These are phyloP conservation scores for Tipula lateralis DNA, from an alignment of 2,888 invertebrate species.

Conservation along the genomic window DNA sequence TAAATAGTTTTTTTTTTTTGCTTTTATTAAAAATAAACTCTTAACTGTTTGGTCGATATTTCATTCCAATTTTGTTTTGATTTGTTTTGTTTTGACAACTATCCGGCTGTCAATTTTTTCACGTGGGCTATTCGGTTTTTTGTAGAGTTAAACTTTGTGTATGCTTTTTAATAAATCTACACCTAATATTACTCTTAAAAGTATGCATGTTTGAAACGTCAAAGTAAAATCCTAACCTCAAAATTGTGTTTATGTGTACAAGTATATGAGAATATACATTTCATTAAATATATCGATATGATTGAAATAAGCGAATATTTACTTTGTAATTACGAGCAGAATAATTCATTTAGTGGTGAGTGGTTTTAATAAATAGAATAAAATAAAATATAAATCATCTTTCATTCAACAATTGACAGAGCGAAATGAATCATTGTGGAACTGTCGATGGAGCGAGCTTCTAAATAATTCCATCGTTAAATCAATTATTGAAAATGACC, in stretches of 20 bases:
- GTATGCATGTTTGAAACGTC: background rate
- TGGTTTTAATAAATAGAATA: background rate
- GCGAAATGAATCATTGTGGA: background rate
- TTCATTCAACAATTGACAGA: conserved; percentile 4
- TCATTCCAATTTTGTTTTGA: background rate
- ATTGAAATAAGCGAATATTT: conserved; percentile 30
- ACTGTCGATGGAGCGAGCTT: background rate
- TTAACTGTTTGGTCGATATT: background rate
- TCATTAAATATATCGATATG: conserved; percentile 35
- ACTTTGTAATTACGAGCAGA: conserved; percentile 35
- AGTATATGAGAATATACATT: background rate
- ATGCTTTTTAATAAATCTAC: background rate
- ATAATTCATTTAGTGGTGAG: conserved; percentile 32
- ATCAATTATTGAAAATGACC: background rate
- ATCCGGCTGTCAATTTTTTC: background rate
- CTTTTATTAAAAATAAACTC: background rate
- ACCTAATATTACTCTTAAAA: background rate
- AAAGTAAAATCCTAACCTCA: background rate
- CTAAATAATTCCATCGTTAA: background rate
- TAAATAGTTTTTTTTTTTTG: background rate
- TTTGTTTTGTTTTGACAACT: background rate
- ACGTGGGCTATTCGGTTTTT: background rate
- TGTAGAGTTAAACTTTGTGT: background rate
- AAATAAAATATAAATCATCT: background rate
- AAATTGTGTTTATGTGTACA: too few species aligned